These are phyloP conservation scores for Mythimna albipuncta DNA, from an alignment of 2,888 invertebrate species.

Conservation along the genomic window DNA sequence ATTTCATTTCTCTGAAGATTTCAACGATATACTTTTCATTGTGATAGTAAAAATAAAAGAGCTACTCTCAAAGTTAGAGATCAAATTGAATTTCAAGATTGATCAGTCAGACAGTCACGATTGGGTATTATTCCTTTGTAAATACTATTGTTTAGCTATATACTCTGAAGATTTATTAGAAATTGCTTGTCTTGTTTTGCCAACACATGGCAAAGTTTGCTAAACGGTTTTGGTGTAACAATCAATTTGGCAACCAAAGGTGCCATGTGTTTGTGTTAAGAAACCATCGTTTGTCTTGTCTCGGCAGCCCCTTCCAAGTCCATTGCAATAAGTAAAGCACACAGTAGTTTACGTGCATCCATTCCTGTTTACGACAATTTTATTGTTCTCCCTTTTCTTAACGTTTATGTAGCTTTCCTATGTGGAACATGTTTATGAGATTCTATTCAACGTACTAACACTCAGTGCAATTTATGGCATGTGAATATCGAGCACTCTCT, in stretches of 20 bases:
- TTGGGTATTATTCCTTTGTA: conserved; percentile 34
- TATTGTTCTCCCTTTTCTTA: conserved; percentile 69
- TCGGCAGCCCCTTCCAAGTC: conserved; percentile 27
- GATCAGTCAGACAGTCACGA: conserved; percentile 19
- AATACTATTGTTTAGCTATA: conserved; percentile 35
- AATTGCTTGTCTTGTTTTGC: conserved; percentile 35
- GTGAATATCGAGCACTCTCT: conserved; percentile 36
- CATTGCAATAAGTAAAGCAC: conserved; percentile 49
- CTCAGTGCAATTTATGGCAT: conserved; percentile 35
- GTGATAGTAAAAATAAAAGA: neutral
- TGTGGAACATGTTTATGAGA: conserved; percentile 52
- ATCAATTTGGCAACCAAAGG: conserved; percentile 53
- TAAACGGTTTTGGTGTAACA: conserved; percentile 40
- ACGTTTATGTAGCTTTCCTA: conserved; percentile 59
- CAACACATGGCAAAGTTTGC: conserved; percentile 47
- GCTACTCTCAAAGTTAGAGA: conserved; percentile 14
- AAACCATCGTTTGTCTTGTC: conserved; percentile 41
- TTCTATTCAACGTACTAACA: conserved; percentile 41
- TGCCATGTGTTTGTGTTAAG: conserved; percentile 34
- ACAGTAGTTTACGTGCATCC: conserved; percentile 64
- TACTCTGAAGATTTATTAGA: conserved; percentile 29
- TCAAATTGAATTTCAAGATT: conserved; percentile 31
- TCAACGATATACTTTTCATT: conserved; percentile 1
- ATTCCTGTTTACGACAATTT: conserved; percentile 70
- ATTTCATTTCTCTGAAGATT: conserved; percentile 2